Conservation (phyloP, 2,888 invertebrate genomes). For the Drosophila vallismaia region DNA sequence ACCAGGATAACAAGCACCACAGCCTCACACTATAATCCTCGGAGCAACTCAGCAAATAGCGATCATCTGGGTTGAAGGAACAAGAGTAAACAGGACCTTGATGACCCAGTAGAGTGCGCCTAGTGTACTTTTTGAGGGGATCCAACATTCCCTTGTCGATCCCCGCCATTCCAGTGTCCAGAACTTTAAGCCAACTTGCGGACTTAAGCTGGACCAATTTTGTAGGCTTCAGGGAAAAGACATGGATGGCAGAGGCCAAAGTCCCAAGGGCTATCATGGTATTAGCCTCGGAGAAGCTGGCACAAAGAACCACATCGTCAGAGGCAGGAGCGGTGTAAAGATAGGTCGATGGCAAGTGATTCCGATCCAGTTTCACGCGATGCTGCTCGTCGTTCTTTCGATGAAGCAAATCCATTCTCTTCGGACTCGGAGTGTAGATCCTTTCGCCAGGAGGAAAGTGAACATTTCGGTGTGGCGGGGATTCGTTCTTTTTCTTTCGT, state of each 20-base stretch:
- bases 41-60: constrained; percentile 51
- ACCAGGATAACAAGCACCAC: constrained; percentile 65
- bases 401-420: constrained; percentile 49
- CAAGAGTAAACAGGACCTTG: constrained; percentile 48
- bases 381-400: constrained; percentile 49
- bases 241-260: constrained; percentile 30
- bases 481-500: constrained; percentile 40
- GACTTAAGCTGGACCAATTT: constrained; percentile 56
- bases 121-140: constrained; percentile 3
- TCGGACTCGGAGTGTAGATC: constrained; percentile 45
- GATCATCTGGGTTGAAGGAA: constrained; percentile 53
- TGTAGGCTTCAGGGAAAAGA: constrained; percentile 48
- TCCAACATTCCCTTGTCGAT: constrained; percentile 55
- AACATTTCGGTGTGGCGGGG: constrained; percentile 10
- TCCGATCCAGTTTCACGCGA: constrained; percentile 40
- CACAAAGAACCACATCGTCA: constrained; percentile 48
- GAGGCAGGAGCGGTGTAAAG: constrained; percentile 39
- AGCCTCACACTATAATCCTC: constrained; percentile 57
- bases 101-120: constrained; percentile 53
- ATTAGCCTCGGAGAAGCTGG: constrained; percentile 45
- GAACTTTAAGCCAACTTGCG: constrained; percentile 23
- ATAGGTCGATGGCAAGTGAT: constrained; percentile 49
- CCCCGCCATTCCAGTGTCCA: constrained; percentile 44
- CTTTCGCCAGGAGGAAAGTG: constrained; percentile 33
- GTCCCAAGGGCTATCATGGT: constrained; percentile 58